These are phyloP conservation scores for Cassiopea andromeda DNA, from an alignment of 30 jellyfish, hydroid and myxozoan genomes.

Conservation along the genomic window DNA sequence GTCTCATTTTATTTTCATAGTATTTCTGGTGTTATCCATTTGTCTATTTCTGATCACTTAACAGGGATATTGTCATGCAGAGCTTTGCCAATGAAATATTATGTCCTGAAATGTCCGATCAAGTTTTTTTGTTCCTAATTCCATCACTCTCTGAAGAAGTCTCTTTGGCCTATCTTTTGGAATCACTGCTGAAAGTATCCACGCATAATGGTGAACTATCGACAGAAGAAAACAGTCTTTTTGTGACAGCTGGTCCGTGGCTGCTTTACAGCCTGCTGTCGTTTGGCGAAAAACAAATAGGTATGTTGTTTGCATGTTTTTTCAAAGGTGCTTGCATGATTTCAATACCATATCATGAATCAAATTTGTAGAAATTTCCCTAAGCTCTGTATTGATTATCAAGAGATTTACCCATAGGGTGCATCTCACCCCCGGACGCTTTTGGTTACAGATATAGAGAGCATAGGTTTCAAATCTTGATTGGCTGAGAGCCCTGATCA, in stretches of 20 bases:
- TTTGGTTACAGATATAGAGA: too few relatives aligned
- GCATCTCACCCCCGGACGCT: too few relatives aligned
- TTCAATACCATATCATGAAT: too few relatives aligned
- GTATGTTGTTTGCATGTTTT: constrained; percentile 31
- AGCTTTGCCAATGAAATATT: constrained; percentile 72
- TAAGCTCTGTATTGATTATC: too few relatives aligned
- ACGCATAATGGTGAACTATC: not conserved
- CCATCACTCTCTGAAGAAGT: constrained; percentile 75
- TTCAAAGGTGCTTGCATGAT: too few relatives aligned
- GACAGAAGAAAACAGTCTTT: not conserved
- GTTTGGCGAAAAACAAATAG: constrained; percentile 71
- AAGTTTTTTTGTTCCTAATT: constrained; percentile 75
- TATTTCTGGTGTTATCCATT: not conserved
- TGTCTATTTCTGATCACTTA: not conserved
- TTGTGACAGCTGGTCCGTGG: constrained; percentile 70
- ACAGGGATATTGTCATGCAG: constrained; percentile 50
- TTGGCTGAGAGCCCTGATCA: too few relatives aligned
- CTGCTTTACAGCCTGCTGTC: constrained; percentile 73
- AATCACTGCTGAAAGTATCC: constrained; percentile 29
- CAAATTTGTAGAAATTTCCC: too few relatives aligned
- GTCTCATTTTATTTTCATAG: too few relatives aligned
- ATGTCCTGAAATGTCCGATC: constrained; percentile 86
- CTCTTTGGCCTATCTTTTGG: constrained; percentile 48
- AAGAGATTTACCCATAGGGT: not conserved
- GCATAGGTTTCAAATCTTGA: too few relatives aligned